phyloP scores from a whole-genome alignment of 2,113 vertebrate species.

The Tetraodon nigroviridis region DNA sequence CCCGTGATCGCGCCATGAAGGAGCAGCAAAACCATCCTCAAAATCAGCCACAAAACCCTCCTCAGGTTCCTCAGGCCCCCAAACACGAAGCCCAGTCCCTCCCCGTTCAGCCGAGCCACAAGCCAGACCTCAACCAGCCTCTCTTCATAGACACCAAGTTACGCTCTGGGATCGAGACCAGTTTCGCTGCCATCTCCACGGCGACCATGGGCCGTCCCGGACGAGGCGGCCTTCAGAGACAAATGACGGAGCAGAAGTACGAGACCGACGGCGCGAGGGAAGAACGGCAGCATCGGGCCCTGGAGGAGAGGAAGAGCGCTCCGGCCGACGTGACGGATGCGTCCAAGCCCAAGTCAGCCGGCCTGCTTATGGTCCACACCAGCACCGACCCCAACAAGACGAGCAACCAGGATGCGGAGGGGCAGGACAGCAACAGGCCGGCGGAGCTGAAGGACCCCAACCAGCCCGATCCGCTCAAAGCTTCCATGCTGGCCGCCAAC shows the following conservation, averaged over 20 bases:
- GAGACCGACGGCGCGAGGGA: constrained; percentile 76
- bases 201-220: constrained; percentile 74
- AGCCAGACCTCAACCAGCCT: constrained; percentile 93
- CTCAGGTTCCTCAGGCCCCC: constrained; percentile 74
- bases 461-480: constrained; percentile 66
- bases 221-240: constrained; percentile 76
- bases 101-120: constrained; percentile 69
- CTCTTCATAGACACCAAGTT: constrained; percentile 96
- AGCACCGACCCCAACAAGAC: constrained; percentile 64
- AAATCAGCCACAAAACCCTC: constrained; percentile 54
- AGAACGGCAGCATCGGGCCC: constrained; percentile 64
- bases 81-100: constrained; percentile 78
- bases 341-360: constrained; percentile 83
- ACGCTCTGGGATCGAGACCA: constrained; percentile 80
- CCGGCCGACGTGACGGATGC: constrained; percentile 79
- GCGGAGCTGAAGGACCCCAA: constrained; percentile 74
- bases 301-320: constrained; percentile 83
- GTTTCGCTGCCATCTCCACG: constrained; percentile 71
- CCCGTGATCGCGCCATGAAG: constrained; percentile 90
- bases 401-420: constrained; percentile 49
- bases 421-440: constrained; percentile 65
- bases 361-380: constrained; percentile 94
- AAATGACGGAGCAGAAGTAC: constrained; percentile 87
- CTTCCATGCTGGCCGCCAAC: constrained; percentile 59
- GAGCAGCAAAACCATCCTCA: constrained; percentile 79